A percentile compares a stretch with the other conserved stretches of the same genome.
phyloP scores from a whole-genome alignment of 2,888 invertebrate species.

The Lomographa bimaculata region DNA sequence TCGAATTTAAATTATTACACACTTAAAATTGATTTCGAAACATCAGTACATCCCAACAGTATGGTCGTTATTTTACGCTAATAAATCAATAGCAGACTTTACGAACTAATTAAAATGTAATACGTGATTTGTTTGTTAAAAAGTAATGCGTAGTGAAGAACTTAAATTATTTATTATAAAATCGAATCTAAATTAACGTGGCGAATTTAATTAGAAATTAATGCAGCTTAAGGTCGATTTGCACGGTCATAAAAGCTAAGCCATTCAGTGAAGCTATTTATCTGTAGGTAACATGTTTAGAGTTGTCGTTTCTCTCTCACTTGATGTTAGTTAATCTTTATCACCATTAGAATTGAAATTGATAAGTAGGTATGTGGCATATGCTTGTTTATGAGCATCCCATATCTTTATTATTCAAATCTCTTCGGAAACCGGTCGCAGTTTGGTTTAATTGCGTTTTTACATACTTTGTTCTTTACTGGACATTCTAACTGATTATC shows the following conservation, averaged over 20 bases:
- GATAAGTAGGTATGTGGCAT: slow-evolving; percentile 77
- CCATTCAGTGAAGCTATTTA: slow-evolving; percentile 6
- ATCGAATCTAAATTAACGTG: slow-evolving; percentile 27
- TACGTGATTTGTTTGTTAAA: slow-evolving; percentile 22
- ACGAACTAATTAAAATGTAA: slow-evolving; percentile 25
- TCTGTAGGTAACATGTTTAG: slow-evolving; percentile 13
- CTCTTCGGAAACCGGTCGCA: slow-evolving; percentile 59
- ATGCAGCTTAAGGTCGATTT: slow-evolving; percentile 22
- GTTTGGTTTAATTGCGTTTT: slow-evolving; percentile 64
- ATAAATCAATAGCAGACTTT: slow-evolving; percentile 22
- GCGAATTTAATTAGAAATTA: slow-evolving; percentile 28
- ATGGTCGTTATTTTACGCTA: slow-evolving; percentile 16
- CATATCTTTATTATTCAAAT: slow-evolving; percentile 77
- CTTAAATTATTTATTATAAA: slow-evolving; percentile 24
- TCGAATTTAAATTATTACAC: slow-evolving; percentile 12
- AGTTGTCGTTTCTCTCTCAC: not conserved
- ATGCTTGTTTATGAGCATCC: slow-evolving; percentile 71
- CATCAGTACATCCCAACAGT: slow-evolving; percentile 10
- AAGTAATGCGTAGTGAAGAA: slow-evolving; percentile 19
- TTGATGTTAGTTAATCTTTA: slow-evolving; percentile 42
- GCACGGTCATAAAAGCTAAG: no score
- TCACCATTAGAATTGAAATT: slow-evolving; percentile 67
- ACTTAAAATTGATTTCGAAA: slow-evolving; percentile 16
- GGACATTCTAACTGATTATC: slow-evolving; percentile 39
- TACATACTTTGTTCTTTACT: slow-evolving; percentile 44